Evolutionary conservation across 2,888 invertebrate species (phyloP).

Genomic region (Parnassius mnemosyne): DNA sequence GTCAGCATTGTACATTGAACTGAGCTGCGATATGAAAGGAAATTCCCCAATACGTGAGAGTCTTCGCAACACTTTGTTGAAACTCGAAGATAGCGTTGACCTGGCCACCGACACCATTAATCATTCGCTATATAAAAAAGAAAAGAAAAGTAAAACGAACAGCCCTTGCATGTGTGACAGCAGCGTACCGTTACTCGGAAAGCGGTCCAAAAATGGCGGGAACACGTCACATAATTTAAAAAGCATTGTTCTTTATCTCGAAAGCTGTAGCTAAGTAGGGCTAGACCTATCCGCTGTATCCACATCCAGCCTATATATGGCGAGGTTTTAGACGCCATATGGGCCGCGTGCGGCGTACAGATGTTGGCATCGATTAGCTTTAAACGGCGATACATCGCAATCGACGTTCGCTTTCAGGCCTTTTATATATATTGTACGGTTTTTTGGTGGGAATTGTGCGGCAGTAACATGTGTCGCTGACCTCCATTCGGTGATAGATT

Average conservation of each 20-base stretch:
- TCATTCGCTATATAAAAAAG: slow-evolving; percentile 6
- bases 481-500: too few relatives aligned
- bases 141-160: slow-evolving; percentile 11
- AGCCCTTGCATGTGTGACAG: slow-evolving; percentile 17
- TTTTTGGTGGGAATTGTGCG: slow-evolving; percentile 32
- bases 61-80: neutral
- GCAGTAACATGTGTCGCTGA: neutral
- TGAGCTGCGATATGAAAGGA: too few relatives aligned
- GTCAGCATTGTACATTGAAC: too few relatives aligned
- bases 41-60: too few relatives aligned
- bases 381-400: slow-evolving; percentile 59
- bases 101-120: slow-evolving; percentile 14
- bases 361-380: slow-evolving; percentile 67
- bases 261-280: slow-evolving; percentile 43
- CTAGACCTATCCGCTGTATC: slow-evolving; percentile 47
- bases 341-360: slow-evolving; percentile 63
- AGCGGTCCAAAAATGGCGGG: slow-evolving; percentile 32
- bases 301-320: slow-evolving; percentile 63
- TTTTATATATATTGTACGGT: slow-evolving; percentile 37
- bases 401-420: slow-evolving; percentile 52
- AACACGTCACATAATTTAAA: slow-evolving; percentile 34
- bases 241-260: slow-evolving; percentile 38
- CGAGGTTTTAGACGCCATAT: slow-evolving; percentile 68
- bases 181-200: slow-evolving; percentile 17
- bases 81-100: slow-evolving; percentile 12